A percentile compares a stretch with the other conserved stretches of the same genome.
phyloP scores from a whole-genome alignment of 2,797 vertebrate species.

The Argentina silus region DNA sequence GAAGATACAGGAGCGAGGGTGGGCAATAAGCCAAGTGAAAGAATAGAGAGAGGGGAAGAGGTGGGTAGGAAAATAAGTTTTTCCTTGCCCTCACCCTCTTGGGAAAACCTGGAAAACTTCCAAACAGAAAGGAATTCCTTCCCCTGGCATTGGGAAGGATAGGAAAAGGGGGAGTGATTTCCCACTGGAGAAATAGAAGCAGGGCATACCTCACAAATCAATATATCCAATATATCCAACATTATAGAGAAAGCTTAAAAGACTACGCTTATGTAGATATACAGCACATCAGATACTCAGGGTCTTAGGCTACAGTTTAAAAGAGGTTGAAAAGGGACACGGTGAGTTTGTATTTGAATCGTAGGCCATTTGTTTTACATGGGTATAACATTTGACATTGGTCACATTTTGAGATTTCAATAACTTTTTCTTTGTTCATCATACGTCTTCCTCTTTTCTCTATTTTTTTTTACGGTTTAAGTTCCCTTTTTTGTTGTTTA shows the following conservation, averaged over 20 bases:
- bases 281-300: too few relatives aligned
- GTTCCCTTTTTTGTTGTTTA: not conserved
- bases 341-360: too few relatives aligned
- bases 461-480: too few relatives aligned
- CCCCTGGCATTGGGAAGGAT: not conserved
- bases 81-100: not conserved
- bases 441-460: not conserved
- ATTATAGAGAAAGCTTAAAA: not conserved
- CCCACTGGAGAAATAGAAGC: not conserved
- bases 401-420: too few relatives aligned
- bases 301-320: too few relatives aligned
- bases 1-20: not conserved
- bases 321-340: too few relatives aligned
- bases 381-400: too few relatives aligned
- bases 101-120: not conserved
- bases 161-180: too few relatives aligned
- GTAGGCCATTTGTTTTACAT: too few relatives aligned
- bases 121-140: not conserved
- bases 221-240: not conserved
- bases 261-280: not conserved
- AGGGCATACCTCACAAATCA: not conserved
- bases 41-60: not conserved
- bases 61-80: not conserved
- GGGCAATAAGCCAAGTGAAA: not conserved
- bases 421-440: not conserved